Evolutionary conservation across 1,140 invertebrate species (phyloP).

Genomic region (Ostrea edulis): DNA sequence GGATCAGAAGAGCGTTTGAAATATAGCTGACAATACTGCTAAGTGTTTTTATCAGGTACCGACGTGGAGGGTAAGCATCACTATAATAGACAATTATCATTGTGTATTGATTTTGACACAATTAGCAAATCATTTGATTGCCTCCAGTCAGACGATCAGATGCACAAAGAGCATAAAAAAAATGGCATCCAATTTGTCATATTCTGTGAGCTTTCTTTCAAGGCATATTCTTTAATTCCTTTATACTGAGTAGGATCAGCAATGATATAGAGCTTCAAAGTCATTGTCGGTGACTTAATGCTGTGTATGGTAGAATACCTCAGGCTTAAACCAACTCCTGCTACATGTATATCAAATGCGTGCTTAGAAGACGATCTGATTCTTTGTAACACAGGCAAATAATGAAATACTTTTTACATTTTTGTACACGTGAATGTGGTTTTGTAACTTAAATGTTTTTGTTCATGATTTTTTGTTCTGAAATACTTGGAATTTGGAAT

Average conservation of each 20-base stretch:
- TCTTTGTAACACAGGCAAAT: no score
- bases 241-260: not conserved
- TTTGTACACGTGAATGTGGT: no score
- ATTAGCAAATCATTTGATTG: constrained; percentile 35
- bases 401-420: no score
- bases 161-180: not conserved
- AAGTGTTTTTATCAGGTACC: constrained; percentile 22
- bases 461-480: no score
- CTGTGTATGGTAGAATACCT: not conserved
- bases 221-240: not conserved
- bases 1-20: not conserved
- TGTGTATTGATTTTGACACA: constrained; percentile 18
- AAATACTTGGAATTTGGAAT: no score
- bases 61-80: not conserved
- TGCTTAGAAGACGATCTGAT: not conserved
- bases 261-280: not conserved
- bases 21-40: not conserved
- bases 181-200: constrained; percentile 35
- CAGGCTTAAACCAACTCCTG: not conserved
- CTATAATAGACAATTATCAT: not conserved
- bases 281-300: not conserved
- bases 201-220: not conserved
- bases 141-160: not conserved
- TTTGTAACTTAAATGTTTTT: no score
- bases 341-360: not conserved